These are phyloP conservation scores for Terebella lapidaria DNA, from an alignment of 2,888 invertebrate genomes.

Conservation along the genomic window DNA sequence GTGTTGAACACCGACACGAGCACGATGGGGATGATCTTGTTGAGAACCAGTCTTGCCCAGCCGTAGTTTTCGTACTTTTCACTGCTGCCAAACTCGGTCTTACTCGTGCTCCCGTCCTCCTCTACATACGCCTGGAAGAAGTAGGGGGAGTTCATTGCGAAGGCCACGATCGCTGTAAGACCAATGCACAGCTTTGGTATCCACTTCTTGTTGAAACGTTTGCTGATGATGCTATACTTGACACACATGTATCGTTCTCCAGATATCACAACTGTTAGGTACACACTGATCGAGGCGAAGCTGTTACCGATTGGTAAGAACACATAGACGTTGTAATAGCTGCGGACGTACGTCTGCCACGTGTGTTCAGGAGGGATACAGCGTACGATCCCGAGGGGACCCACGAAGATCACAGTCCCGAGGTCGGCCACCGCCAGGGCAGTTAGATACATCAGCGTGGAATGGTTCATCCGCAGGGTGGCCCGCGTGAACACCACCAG, in stretches of 20 bases:
- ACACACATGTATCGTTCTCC: conserved; percentile 6
- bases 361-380: not conserved
- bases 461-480: conserved; percentile 1
- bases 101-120: not conserved
- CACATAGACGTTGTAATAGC: conserved; percentile 9
- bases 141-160: conserved; percentile 11
- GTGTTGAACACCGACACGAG: conserved; percentile 9
- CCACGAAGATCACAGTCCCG: not conserved
- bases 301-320: conserved; percentile 10
- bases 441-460: conserved; percentile 6
- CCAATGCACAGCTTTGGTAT: not conserved
- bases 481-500: conserved; percentile 4
- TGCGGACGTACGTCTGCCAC: conserved; percentile 2
- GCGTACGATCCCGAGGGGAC: conserved; percentile 7
- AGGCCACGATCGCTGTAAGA: not conserved
- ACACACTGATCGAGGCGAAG: conserved; percentile 10
- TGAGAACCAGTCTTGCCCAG: conserved; percentile 8
- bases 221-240: not conserved
- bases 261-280: conserved; percentile 8
- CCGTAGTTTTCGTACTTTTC: not conserved
- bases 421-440: conserved; percentile 9
- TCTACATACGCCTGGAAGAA: conserved; percentile 2
- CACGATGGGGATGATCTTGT: conserved; percentile 10
- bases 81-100: not conserved
- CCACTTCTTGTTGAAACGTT: not conserved